Conservation (phyloP, 2,113 vertebrate genomes). For the Larimichthys polyactis region DNA sequence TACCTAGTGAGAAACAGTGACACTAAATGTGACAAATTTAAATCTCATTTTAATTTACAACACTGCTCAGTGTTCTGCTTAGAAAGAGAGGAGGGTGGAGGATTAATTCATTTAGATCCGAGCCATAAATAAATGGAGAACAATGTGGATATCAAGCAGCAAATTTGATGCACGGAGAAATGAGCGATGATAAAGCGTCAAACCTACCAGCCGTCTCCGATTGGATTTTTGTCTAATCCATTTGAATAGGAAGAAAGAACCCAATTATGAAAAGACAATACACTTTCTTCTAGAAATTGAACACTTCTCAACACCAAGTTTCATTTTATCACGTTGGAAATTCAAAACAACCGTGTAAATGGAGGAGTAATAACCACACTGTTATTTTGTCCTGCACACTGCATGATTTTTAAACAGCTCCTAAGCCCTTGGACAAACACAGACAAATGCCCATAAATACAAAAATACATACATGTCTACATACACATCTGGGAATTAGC, state of each 20-base stretch:
- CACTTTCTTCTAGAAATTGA: constrained; percentile 45
- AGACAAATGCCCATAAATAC: neutral
- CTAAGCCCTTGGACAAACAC: constrained; percentile 1
- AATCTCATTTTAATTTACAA: constrained; percentile 34
- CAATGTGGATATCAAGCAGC: constrained; percentile 51
- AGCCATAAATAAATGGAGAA: constrained; percentile 50
- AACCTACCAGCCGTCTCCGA: constrained; percentile 49
- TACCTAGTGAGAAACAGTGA: neutral
- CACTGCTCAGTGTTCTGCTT: constrained; percentile 15
- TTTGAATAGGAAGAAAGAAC: constrained; percentile 46
- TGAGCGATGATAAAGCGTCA: constrained; percentile 47
- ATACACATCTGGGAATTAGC: neutral
- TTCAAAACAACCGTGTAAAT: constrained; percentile 47
- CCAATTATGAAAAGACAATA: constrained; percentile 59
- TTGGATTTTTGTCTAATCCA: constrained; percentile 57
- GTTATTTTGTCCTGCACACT: constrained; percentile 5
- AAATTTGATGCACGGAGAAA: constrained; percentile 47
- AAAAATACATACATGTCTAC: neutral
- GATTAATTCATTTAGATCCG: constrained; percentile 46
- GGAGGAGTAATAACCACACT: neutral
- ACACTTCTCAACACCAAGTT: constrained; percentile 42
- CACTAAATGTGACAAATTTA: neutral
- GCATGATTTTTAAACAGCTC: neutral
- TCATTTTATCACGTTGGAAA: constrained; percentile 30
- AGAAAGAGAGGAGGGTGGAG: neutral